Base-by-base conservation (phyloP, 2,888 invertebrate species). In the Shargacucullia verbasci region DNA sequence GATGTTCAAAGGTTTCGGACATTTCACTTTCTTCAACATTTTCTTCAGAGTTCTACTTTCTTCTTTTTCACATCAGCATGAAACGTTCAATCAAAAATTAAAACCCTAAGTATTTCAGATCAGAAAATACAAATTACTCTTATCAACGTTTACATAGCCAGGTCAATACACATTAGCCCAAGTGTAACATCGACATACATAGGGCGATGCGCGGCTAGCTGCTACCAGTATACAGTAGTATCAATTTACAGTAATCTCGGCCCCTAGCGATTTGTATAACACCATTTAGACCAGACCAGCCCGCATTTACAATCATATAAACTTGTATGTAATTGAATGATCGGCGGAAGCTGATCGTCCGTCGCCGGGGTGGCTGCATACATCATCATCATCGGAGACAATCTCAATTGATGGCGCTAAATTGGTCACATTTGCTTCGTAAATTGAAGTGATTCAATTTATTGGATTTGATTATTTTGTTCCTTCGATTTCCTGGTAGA, bases 261-360 rank as follows among this genome's bases (percentile, higher is more conserved):
- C 79, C 80, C 63, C 76, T 70, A 73, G 77, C 80, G 76, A 82
- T 81, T 81, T 79, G 74, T 77, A 73, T 78, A 80, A 81, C 76
- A 79, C 70, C 74, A 78, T 80, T 75, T 80, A 83, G 20, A 80
- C 72, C 79, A 75, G 78, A 12, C 52, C 52, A 59, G 75, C 85
- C 84, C 84, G 86, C 84, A 83, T 84, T 76, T 67, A 75, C 74
- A 78, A 81, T 81, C 76, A 80, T 76, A 73, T 59, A 68, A 66
- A 66, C 58, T 62, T 68, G 62, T 54, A 65, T 58, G 78, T 86
- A 90, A 92, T 91, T 89, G 91, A 87, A 91, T 87, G 90, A 92
- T 91, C 78, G 83, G 89, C 87, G 92, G 92, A 91, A 86, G 79
- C 81, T 82, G 80, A 83, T 82, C 81, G 54, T 65, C 69, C 68